A percentile compares a stretch with the other conserved stretches of the same genome.
These are phyloP conservation scores for Brachionichthys hirsutus DNA, from an alignment of 2,113 vertebrate species.

Conservation along the genomic window DNA sequence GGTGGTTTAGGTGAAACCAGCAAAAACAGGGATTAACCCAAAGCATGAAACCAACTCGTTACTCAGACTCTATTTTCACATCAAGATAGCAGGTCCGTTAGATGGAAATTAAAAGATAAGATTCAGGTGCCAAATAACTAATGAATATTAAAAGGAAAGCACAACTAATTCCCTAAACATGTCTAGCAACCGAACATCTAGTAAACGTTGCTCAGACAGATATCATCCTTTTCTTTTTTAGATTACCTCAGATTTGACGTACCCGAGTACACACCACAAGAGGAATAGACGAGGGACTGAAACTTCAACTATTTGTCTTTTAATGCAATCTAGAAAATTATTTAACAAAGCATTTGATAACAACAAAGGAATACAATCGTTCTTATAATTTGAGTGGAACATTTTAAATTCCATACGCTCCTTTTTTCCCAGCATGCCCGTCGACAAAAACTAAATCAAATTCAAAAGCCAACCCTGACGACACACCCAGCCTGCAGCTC, in stretches of 20 bases:
- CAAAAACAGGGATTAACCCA: background rate
- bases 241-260: no score
- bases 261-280: no score
- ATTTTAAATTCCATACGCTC: background rate
- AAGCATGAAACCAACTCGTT: background rate
- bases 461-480: background rate
- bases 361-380: background rate
- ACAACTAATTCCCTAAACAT: background rate
- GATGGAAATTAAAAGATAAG: no score
- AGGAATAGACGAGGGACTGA: no score
- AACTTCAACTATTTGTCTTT: background rate
- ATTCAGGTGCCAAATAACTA: no score
- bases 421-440: background rate
- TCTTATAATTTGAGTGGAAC: background rate
- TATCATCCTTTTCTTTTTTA: background rate
- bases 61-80: no score
- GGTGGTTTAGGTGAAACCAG: background rate
- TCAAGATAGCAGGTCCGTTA: no score
- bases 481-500: background rate
- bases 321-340: background rate
- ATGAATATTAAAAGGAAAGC: no score
- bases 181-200: background rate
- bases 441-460: background rate
- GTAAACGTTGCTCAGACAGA: background rate
- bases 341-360: background rate